Percentiles rank a stretch among this genome's conserved stretches.
phyloP scores from a whole-genome alignment of 1,140 invertebrate genomes.

The Anagrus nilaparvatae region DNA sequence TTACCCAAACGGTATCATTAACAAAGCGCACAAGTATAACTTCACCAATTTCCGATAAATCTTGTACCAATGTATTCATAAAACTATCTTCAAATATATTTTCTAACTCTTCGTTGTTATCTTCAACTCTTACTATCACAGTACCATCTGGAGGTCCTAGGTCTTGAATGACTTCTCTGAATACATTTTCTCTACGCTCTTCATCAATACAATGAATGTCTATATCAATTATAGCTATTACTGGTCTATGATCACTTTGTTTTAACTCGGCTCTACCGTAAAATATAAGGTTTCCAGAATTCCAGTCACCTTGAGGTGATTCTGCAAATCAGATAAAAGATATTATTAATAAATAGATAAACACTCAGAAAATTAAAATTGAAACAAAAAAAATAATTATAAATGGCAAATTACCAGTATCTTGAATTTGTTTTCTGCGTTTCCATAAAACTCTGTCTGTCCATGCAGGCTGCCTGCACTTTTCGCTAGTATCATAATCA shows the following conservation, averaged over 20 bases:
- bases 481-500: constrained; percentile 99
- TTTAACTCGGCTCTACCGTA: constrained; percentile 92
- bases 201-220: constrained; percentile 73
- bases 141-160: constrained; percentile 94
- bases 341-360: background rate
- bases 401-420: background rate
- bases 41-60: constrained; percentile 69
- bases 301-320: constrained; percentile 43
- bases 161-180: constrained; percentile 74
- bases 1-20: constrained; percentile 79
- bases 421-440: constrained; percentile 47
- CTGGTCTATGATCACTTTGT: constrained; percentile 95
- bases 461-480: constrained; percentile 93
- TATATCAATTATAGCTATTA: constrained; percentile 81
- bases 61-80: constrained; percentile 59
- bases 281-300: constrained; percentile 70
- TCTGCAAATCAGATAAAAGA: background rate
- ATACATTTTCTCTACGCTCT: constrained; percentile 60
- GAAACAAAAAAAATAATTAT: background rate
- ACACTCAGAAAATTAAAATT: background rate
- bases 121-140: constrained; percentile 57
- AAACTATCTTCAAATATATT: constrained; percentile 57
- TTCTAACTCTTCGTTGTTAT: constrained; percentile 36
- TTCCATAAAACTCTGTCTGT: constrained; percentile 93
- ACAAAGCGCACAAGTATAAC: constrained; percentile 85